A percentile compares a stretch with the other conserved stretches of the same genome.
These are phyloP conservation scores for Mionectes olivaceus DNA, from an alignment of 2,797 vertebrate species.

Conservation along the genomic window DNA sequence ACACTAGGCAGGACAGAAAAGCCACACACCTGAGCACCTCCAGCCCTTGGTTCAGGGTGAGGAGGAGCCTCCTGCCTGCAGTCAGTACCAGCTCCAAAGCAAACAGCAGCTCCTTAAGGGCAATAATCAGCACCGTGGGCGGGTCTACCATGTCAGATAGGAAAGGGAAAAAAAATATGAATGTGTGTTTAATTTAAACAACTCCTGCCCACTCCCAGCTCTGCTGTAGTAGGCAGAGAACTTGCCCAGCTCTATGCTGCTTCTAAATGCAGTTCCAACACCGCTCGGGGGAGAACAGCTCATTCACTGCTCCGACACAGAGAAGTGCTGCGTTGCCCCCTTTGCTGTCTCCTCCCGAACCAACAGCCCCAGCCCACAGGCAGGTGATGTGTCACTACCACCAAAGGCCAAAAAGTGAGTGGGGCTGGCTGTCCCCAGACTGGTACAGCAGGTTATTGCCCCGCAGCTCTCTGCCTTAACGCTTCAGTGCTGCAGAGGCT, in stretches of 20 bases:
- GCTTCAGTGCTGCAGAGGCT: neutral
- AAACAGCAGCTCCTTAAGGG: neutral
- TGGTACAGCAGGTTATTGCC: constrained; percentile 64
- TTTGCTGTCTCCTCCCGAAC: neutral
- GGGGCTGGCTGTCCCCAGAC: neutral
- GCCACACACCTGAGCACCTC: neutral
- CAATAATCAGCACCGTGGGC: neutral
- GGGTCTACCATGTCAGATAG: neutral
- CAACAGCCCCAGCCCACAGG: neutral
- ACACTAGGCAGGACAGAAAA: rapidly evolving
- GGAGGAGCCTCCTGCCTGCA: neutral
- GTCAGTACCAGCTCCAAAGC: neutral
- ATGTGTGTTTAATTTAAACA: neutral
- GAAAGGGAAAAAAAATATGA: neutral
- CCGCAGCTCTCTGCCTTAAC: neutral
- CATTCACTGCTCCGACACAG: neutral
- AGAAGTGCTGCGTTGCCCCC: neutral
- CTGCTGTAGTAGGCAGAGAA: neutral
- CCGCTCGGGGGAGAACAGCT: rapidly evolving
- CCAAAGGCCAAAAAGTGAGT: neutral
- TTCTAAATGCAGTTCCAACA: neutral
- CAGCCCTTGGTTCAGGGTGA: rapidly evolving
- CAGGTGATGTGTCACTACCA: neutral
- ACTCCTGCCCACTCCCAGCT: neutral
- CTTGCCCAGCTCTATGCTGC: neutral